Base-by-base conservation (phyloP, 2,113 vertebrate genomes). In the Aphelocoma coerulescens region DNA sequence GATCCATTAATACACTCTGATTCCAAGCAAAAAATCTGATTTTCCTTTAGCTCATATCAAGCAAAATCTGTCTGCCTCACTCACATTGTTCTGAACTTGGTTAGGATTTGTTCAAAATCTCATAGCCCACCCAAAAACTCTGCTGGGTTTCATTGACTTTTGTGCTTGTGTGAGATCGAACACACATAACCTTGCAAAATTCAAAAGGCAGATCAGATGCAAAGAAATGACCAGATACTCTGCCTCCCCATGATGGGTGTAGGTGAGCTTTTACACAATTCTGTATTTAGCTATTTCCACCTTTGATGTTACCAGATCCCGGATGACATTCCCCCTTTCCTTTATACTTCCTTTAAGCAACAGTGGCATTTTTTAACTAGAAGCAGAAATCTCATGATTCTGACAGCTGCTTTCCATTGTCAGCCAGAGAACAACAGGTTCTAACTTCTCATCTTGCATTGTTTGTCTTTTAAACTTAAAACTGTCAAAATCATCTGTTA, bases 391-490 rank as follows among this genome's bases (percentile, higher is more conserved):
- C 35, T 55, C 55, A 39, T 58, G 55, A 59, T 86, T 66, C 48
- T 55, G 76, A 66, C 57, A 82, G 44, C 30, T 62, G 37, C 55
- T 85, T 89, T 92, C 57, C 61, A 13, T 17, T 87, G 80, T 54
- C 77, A 86, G 41, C 9, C 27, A 87, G 49, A 55, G 43, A 89
- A 44, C 46, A 61, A 58, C 27, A 43, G 66, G 18, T 39, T 79
- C 66, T 43, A 23, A 37, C 43, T 52, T 77, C 86, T 33, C 33
- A 51, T 37, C 68, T 81, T 63, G 27, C 33, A 30, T 5, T 48
- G 23, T 79, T 85, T 81, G 41, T 43, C 73, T 91, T 94, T 88
- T 73, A 93, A 77, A 69, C 75, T 68, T 91, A 87, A 91, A 87
- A 21, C 54, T 63, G 54, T 72, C 65, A 86, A 91, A 91, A 69